Percentiles rank a stretch among this genome's conserved stretches.
Conservation (phyloP, 1,140 invertebrate species). For the Dendroctonus ponderosae region DNA sequence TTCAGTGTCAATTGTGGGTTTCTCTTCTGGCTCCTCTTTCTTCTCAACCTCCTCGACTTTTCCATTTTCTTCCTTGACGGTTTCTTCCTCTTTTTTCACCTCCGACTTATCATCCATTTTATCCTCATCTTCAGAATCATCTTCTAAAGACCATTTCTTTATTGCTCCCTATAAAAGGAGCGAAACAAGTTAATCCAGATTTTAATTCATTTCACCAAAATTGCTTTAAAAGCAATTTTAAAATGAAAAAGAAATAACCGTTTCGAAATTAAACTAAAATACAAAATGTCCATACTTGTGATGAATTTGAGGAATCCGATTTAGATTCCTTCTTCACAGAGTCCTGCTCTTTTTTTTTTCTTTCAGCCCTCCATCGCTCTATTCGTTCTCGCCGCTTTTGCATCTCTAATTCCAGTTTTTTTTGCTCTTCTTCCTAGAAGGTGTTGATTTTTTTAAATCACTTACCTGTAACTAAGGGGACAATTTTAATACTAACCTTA, state of each 20-base stretch:
- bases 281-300: slow-evolving; percentile 54
- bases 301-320: slow-evolving; percentile 54
- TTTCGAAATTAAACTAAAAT: slow-evolving; percentile 9
- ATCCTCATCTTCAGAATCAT: slow-evolving; percentile 78
- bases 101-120: slow-evolving; percentile 53
- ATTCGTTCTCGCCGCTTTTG: slow-evolving; percentile 91
- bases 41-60: slow-evolving; percentile 13
- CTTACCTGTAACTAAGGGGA: slow-evolving; percentile 16
- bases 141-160: slow-evolving; percentile 92
- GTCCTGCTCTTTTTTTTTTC: slow-evolving; percentile 82
- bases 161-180: slow-evolving; percentile 48
- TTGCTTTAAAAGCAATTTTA: not conserved
- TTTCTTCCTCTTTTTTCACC: slow-evolving; percentile 50
- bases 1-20: slow-evolving; percentile 57
- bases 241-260: not conserved
- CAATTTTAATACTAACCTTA: slow-evolving; percentile 57
- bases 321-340: slow-evolving; percentile 72
- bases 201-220: not conserved
- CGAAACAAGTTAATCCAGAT: not conserved
- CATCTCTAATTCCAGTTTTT: slow-evolving; percentile 91
- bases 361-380: slow-evolving; percentile 86
- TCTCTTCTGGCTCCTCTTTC: slow-evolving; percentile 41
- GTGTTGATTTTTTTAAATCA: not conserved
- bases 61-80: slow-evolving; percentile 48
- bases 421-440: slow-evolving; percentile 78